phyloP scores from a whole-genome alignment of 2,113 vertebrate genomes.

The Formicarius rufipectus region DNA sequence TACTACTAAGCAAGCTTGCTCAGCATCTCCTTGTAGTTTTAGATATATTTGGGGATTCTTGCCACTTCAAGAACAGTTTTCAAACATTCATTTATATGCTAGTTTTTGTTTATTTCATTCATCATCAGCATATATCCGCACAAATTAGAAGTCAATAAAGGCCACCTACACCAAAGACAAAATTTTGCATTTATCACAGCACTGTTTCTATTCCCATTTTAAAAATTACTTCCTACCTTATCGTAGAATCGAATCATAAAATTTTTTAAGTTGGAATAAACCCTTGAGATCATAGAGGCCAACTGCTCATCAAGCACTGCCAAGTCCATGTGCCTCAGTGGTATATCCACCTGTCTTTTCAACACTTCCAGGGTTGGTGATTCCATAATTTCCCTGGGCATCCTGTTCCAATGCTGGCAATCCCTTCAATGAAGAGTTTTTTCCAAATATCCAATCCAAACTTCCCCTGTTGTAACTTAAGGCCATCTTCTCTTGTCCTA shows the following conservation, averaged over 20 bases:
- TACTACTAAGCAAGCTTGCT: background rate
- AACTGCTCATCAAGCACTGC: background rate
- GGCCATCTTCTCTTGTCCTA: background rate
- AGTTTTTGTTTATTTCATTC: background rate
- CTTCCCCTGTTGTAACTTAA: background rate
- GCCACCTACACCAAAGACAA: background rate
- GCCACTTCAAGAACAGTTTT: background rate
- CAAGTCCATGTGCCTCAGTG: background rate
- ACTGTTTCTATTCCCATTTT: background rate
- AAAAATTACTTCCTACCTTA: background rate
- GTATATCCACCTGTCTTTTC: background rate
- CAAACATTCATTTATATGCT: background rate
- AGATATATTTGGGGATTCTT: background rate
- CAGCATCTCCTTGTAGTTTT: background rate
- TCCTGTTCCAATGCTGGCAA: background rate
- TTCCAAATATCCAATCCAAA: background rate
- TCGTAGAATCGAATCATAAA: background rate
- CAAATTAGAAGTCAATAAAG: background rate
- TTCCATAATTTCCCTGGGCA: background rate
- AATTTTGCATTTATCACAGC: background rate
- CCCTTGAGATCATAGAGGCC: background rate
- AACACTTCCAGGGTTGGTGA: background rate
- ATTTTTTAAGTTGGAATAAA: background rate
- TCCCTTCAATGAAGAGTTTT: background rate
- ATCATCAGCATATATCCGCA: background rate